A percentile compares a stretch with the other conserved stretches of the same genome.
phyloP scores from a whole-genome alignment of 2,888 invertebrate species.

The Stenurella melanura region DNA sequence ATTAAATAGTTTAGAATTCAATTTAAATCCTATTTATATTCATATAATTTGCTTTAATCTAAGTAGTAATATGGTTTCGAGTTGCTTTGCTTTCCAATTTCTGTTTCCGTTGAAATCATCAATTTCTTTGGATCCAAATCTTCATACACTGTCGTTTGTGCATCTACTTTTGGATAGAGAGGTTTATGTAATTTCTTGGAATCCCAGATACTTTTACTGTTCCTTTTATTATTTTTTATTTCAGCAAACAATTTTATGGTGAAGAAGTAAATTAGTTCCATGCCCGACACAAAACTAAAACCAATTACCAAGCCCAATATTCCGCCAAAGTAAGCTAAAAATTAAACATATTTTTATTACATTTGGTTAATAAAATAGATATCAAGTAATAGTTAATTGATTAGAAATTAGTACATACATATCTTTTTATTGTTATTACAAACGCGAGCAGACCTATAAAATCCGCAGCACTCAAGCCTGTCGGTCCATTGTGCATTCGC shows the following conservation, averaged over 20 bases:
- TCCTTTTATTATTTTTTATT: not conserved
- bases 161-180: not conserved
- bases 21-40: not conserved
- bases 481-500: no score
- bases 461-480: no score
- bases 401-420: no score
- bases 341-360: not conserved
- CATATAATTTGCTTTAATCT: not conserved
- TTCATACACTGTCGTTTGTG: not conserved
- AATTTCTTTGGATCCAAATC: not conserved
- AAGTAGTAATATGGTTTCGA: not conserved
- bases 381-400: no score
- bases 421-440: no score
- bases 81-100: not conserved
- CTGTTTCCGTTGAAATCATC: not conserved
- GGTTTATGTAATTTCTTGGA: not conserved
- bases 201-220: not conserved
- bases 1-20: no score
- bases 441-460: no score
- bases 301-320: constrained; percentile 82
- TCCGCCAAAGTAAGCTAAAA: constrained; percentile 83
- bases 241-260: constrained; percentile 72
- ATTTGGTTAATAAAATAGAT: not conserved
- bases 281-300: constrained; percentile 81
- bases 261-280: constrained; percentile 81